A percentile compares a stretch with the other conserved stretches of the same genome.
Evolutionary conservation across 2,797 vertebrate species (phyloP).

Genomic region (Peromyscus eremicus): DNA sequence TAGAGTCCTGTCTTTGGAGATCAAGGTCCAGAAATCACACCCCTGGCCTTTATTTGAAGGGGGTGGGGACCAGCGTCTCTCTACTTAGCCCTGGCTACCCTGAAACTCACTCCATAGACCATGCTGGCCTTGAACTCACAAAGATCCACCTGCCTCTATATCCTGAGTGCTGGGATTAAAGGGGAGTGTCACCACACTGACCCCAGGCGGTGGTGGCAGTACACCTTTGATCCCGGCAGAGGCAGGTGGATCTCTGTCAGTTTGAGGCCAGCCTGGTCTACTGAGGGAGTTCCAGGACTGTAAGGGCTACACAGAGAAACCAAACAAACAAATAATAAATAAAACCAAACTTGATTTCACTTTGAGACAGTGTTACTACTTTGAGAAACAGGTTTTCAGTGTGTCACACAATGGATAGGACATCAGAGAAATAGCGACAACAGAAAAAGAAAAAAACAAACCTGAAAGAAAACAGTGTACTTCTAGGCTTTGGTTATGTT

Average conservation of each 20-base stretch:
- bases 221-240: not conserved
- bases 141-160: not conserved
- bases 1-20: not conserved
- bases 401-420: not conserved
- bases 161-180: not conserved
- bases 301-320: not conserved
- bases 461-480: not conserved
- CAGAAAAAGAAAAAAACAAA: not conserved
- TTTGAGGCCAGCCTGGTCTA: not conserved
- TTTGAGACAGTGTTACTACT: not conserved
- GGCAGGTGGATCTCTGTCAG: not conserved
- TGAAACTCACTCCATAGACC: not conserved
- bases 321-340: not conserved
- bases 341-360: not conserved
- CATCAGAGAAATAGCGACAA: not conserved
- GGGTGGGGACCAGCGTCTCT: not conserved
- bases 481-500: not conserved
- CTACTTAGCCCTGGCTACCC: not conserved
- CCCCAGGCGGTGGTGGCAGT: too few relatives aligned
- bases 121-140: not conserved
- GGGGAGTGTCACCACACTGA: not conserved
- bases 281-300: too few relatives aligned
- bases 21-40: not conserved
- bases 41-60: not conserved
- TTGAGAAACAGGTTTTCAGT: conserved; percentile 3